Conservation (phyloP, 2,113 vertebrate species). For the Vidua macroura region DNA sequence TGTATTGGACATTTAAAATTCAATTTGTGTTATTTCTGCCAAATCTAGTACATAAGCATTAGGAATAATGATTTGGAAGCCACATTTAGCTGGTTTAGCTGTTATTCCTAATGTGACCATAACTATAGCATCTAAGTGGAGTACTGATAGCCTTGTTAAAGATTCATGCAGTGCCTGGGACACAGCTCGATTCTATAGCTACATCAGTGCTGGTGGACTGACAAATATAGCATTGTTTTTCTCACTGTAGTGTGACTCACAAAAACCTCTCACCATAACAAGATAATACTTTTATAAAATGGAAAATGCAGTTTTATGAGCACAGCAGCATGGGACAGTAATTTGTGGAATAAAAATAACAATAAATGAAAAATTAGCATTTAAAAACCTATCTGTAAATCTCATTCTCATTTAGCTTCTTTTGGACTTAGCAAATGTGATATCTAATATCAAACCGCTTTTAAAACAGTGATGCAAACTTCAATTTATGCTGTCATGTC, state of each 20-base stretch:
- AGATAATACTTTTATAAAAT: background rate
- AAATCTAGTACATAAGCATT: constrained; percentile 19
- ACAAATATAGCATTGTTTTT: constrained; percentile 23
- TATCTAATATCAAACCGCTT: background rate
- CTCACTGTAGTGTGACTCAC: background rate
- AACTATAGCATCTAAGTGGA: background rate
- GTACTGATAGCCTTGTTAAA: constrained; percentile 57
- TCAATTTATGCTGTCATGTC: background rate
- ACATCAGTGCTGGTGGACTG: background rate
- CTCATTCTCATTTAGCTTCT: background rate
- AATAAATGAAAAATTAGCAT: background rate
- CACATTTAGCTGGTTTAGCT: background rate
- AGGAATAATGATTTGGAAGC: constrained; percentile 42
- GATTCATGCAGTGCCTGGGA: constrained; percentile 22
- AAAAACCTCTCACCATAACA: background rate
- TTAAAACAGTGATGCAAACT: background rate
- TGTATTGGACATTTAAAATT: background rate
- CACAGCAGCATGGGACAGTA: background rate
- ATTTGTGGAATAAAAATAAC: background rate
- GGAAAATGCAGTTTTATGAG: background rate
- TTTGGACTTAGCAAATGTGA: background rate
- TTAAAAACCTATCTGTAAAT: background rate
- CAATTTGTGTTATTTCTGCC: constrained; percentile 41
- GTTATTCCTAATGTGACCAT: background rate
- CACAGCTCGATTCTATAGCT: background rate